Base-by-base conservation (phyloP, 2,797 vertebrate species). In the Clarias pachynema region DNA sequence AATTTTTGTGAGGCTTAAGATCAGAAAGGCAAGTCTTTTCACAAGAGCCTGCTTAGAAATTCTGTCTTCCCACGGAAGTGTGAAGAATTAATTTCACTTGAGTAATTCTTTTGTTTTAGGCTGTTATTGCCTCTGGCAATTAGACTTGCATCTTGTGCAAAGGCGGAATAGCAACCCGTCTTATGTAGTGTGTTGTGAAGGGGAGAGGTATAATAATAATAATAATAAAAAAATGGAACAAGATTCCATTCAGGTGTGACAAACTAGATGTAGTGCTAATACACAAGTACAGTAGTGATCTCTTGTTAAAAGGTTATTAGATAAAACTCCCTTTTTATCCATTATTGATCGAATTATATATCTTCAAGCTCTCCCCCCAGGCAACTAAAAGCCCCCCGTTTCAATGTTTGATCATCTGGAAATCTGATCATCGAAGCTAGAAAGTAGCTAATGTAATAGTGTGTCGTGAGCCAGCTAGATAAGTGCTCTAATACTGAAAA, bases 381-480 rank as follows among this genome's bases (percentile, higher is more conserved):
- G 79, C 79, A 53, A 53, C 79, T 80, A 66, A 80, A 80, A 66
- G 40, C 59, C 75, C 24, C 73, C 14, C 9, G 24, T 44, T 63
- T 7, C 77, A 63, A 9, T 26, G 34, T 79, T 62, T 79, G 77
- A 44, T 40, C 77, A 62, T 63, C 6, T 0, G 62, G 16, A 80
- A 66, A 66, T 40, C 79, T 66, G 3, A 80, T 80, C 3, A 80
- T 66, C 18, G 14, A 14, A 40, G 37, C 40, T 29, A 53, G 29
- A 79, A 66, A 80, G 79, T 65, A 66, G 79, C 15, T 44, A 79
- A 44, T 65, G 60, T 79, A 49, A 53, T 53, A 53, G n/a, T 66
- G 16, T 65, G 29, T 24, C n/a, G 34, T 65, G 78, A 65, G 34
- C 59, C 60, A 44, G 34, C 34, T 44, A 44, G 60, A 60, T 31